Evolutionary conservation across 2,797 vertebrate genomes (phyloP).

Genomic region (Halcyon badia): DNA sequence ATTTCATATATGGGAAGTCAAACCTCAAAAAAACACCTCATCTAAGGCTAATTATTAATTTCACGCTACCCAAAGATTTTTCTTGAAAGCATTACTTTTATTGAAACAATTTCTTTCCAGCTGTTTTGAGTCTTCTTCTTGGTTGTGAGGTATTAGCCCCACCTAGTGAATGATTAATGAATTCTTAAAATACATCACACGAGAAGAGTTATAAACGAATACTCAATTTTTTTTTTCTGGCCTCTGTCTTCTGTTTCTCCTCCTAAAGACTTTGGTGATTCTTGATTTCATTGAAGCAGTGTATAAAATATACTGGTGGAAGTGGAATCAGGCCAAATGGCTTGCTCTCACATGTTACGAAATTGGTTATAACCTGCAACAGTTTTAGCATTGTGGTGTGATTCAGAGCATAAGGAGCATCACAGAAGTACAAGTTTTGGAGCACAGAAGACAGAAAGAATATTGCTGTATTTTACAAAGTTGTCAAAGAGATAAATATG

Average conservation of each 20-base stretch:
- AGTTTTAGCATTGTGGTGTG: background rate
- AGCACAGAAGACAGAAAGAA: background rate
- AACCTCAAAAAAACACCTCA: background rate
- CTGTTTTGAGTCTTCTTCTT: background rate
- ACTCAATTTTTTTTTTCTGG: fast-evolving
- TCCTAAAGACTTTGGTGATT: background rate
- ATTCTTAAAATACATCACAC: background rate
- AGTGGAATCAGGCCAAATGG: background rate
- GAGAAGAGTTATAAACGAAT: background rate
- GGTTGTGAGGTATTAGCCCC: background rate
- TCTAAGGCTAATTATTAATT: background rate
- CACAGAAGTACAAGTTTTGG: background rate
- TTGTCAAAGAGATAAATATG: background rate
- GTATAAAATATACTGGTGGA: background rate
- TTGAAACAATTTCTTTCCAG: background rate
- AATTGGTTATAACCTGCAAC: background rate
- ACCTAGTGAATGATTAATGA: slow-evolving; percentile 8
- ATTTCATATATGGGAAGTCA: background rate
- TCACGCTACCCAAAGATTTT: background rate
- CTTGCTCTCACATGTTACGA: background rate
- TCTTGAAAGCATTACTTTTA: background rate
- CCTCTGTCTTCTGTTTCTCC: background rate
- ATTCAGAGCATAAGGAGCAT: background rate
- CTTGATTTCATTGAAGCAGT: background rate
- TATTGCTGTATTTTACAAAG: background rate